These are phyloP conservation scores for Ephestia elutella DNA, from an alignment of 1,140 invertebrate species.

Conservation along the genomic window DNA sequence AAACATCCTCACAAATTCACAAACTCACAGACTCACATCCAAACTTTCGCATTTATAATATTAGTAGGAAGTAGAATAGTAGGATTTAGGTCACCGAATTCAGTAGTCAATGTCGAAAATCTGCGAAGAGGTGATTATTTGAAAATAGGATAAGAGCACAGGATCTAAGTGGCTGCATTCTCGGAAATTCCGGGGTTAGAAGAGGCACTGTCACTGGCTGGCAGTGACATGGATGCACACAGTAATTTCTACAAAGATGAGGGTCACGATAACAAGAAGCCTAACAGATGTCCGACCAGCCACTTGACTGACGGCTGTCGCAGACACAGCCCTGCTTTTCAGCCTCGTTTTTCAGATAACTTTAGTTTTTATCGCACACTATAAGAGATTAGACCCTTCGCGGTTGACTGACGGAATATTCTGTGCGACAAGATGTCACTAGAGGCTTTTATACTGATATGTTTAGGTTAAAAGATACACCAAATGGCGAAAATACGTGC, in stretches of 20 bases:
- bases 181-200: no score
- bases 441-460: neutral
- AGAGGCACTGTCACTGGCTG: conserved; percentile 28
- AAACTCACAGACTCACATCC: no score
- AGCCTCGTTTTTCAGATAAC: conserved; percentile 17
- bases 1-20: no score
- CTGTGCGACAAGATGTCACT: conserved; percentile 1
- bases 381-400: conserved; percentile 15
- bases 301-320: conserved; percentile 38
- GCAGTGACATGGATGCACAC: conserved; percentile 33
- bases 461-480: no score
- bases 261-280: conserved; percentile 42
- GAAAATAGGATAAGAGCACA: no score
- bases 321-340: conserved; percentile 17
- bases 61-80: no score
- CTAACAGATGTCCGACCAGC: conserved; percentile 35
- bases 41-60: no score
- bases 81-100: no score
- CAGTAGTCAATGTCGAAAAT: no score
- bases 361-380: conserved; percentile 20
- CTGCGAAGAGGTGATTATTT: no score
- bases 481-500: no score
- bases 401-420: neutral
- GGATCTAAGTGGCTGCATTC: no score
- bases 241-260: conserved; percentile 45